Base-by-base conservation (phyloP, 2,888 invertebrate species). In the Ormyrus thymus region DNA sequence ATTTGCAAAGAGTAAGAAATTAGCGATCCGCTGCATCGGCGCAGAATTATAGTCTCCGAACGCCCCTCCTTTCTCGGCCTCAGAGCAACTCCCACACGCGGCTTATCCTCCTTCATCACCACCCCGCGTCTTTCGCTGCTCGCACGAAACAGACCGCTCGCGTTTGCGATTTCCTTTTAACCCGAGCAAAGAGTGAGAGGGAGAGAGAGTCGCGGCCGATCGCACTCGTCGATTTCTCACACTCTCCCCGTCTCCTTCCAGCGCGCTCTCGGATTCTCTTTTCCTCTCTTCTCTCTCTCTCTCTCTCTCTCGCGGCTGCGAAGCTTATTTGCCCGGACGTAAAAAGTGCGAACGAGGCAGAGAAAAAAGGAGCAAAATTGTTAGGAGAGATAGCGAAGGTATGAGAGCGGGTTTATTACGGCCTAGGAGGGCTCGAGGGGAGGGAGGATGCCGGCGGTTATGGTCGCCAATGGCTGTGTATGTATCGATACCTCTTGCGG, bases 161-260 rank as follows among this genome's bases (percentile, higher is more conserved):
- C 55, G 87, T 87, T 87, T 87, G 87, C 85, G 87, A 88, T 87
- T 88, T 88, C 86, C 86, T 87, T 88, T 88, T 86, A 87, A 85
- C 29, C 87, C 83, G 74, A 80, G 79, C 71, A 76, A 78, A 46
- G 62, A 74, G 53, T 29, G 55, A 51, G 59, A 66, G 58, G 10
- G 13, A 45, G 55, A 51, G 51, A 43, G 51, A 71, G 29, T 83
- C 83, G 80, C 81, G 85, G 29, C 85, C 87, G 89, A 89, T 89
- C 87, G 88, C 83, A 86, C 86, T 88, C 87, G 87, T 89, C 88
- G 89, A 89, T 89, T 89, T 88, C 89, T 88, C 89, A 85, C 86
- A 86, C 85, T 85, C 84, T 58, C 69, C 50, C 53, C 48, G 46
- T 29, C 29, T 29, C 29, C 29, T 29, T 29, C 29, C 29, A 29